Evolutionary conservation across 2,113 vertebrate species (phyloP).

Genomic region (Tautogolabrus adspersus): DNA sequence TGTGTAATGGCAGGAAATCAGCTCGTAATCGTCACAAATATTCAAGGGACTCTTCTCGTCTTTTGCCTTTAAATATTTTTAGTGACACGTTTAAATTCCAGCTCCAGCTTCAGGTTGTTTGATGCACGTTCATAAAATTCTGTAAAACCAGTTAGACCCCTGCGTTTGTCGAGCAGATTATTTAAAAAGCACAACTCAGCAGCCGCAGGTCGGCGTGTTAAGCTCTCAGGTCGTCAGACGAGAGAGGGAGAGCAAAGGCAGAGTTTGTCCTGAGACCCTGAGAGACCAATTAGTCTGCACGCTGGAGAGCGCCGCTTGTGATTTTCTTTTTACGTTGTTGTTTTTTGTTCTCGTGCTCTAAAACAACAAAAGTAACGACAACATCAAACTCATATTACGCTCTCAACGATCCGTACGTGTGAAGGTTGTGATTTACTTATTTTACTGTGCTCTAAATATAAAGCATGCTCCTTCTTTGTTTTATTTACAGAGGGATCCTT

Average conservation of each 20-base stretch:
- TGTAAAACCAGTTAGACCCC: background rate
- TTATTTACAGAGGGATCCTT: too few relatives aligned
- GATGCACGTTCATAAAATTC: background rate
- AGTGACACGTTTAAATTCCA: conserved; percentile 23
- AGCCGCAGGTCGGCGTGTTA: background rate
- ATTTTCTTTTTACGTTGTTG: background rate
- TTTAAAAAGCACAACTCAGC: accelerated
- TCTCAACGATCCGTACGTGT: background rate
- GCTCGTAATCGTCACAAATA: conserved; percentile 32
- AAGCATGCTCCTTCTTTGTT: too few relatives aligned
- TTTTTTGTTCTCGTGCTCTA: background rate
- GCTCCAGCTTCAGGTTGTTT: conserved; percentile 29
- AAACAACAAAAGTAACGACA: background rate
- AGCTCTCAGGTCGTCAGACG: conserved; percentile 23
- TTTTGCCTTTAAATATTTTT: conserved; percentile 21
- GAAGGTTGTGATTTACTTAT: too few relatives aligned
- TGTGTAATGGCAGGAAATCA: conserved; percentile 71
- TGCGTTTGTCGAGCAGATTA: background rate
- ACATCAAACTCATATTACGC: background rate
- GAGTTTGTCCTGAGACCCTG: conserved; percentile 70
- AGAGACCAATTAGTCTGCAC: conserved; percentile 78
- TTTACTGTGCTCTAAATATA: too few relatives aligned
- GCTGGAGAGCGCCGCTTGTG: conserved; percentile 31
- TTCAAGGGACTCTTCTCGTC: background rate
- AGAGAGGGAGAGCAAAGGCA: conserved; percentile 21